These are phyloP conservation scores for Patella depressa DNA, from an alignment of 2,888 invertebrate genomes.

Conservation along the genomic window DNA sequence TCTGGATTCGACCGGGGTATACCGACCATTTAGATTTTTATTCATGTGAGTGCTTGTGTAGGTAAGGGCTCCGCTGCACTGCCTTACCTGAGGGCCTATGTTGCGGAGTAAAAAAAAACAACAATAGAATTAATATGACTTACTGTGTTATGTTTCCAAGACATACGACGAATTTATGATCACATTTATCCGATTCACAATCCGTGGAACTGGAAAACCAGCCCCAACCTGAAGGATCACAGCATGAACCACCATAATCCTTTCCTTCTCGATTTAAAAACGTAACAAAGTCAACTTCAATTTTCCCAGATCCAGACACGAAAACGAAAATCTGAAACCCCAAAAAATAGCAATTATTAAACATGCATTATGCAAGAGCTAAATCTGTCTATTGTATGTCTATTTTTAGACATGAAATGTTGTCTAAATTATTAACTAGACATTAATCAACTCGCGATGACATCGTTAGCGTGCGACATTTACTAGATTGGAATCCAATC, in stretches of 20 bases:
- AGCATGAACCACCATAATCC: slow-evolving; percentile 47
- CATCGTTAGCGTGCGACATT: no score
- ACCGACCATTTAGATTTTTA: no score
- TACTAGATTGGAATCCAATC: no score
- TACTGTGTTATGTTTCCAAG: slow-evolving; percentile 52
- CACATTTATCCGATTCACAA: slow-evolving; percentile 39
- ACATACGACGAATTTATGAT: slow-evolving; percentile 51
- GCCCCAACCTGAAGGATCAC: slow-evolving; percentile 39
- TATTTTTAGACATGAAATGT: no score
- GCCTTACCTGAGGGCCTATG: no score
- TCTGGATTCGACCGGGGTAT: no score
- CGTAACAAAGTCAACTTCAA: slow-evolving; percentile 43
- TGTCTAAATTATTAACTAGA: no score
- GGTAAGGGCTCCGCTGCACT: no score
- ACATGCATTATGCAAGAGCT: background rate
- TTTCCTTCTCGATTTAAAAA: slow-evolving; percentile 48
- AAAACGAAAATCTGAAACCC: slow-evolving; percentile 24
- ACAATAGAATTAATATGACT: slow-evolving; percentile 22
- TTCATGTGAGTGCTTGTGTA: no score
- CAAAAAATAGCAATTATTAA: background rate
- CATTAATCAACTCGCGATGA: no score
- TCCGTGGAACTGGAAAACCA: slow-evolving; percentile 13
- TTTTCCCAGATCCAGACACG: slow-evolving; percentile 30
- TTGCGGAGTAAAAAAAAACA: no score
- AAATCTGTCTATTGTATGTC: no score